Evolutionary conservation across 2,888 invertebrate species (phyloP), one percentile per base, ranked within the genome.

Genomic region (Operophtera brumata): DNA sequence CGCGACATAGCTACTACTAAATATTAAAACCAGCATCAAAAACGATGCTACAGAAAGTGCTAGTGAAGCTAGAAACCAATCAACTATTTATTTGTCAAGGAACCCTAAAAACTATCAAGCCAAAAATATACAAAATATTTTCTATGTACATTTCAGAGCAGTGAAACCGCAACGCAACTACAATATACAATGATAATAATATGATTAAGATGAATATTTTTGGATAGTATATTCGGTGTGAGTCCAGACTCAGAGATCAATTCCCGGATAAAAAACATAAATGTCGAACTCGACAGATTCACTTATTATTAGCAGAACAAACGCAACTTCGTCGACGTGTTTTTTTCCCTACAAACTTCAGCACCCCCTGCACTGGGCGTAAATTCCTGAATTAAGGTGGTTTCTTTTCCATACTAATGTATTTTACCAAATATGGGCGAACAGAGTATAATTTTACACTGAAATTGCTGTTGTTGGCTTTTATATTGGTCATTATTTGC

Each of bases 101-200:
- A 67, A 63, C 67, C 66, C 56, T 59, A 62, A 66, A 70, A 67
- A 50, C 49, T 62, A 64, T 54, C 49, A 61, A 65, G 66, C 66
- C 67, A 69, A 73, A 71, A 66, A 71, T 71, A 70, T 67, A 73
- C 66, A 70, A 69, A 65, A 71, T 70, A 69, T 64, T 64, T 45
- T 42, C 46, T 62, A 61, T 65, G 25, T 62, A 65, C 65, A 65
- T 57, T 54, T 59, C 37, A 40, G 58, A 59, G 64, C 58, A 58
- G 54, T 50, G 47, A 35, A 47, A 53, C 47, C 48, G 55, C 57
- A 54, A 57, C 52, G 39, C 41, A 54, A 52, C 53, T 61, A 61
- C 47, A 46, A 26, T 53, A 47, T 45, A 52, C 37, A 47, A 43
- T 39, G 32, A 20, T 47, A 32, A 47, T 41, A 50, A 42, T 26